Conservation (phyloP, 1,140 invertebrate species). For the Zaprionus kolodkinae region DNA sequence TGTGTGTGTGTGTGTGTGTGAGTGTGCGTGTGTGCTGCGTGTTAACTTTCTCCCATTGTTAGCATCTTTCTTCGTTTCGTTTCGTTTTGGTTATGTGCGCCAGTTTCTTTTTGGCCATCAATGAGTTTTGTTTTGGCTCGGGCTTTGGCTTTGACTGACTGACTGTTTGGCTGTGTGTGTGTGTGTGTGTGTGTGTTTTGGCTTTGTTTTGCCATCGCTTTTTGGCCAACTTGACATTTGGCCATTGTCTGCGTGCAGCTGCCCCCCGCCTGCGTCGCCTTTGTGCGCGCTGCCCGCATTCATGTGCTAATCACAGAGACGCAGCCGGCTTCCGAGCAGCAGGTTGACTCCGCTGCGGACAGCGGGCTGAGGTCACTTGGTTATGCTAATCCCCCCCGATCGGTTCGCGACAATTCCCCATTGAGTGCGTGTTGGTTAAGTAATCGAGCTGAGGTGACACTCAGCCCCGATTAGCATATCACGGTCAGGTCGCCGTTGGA, state of each 20-base stretch:
- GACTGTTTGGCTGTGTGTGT: too few relatives aligned
- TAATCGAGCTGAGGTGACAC: slow-evolving; percentile 41
- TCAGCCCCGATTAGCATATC: slow-evolving; percentile 61
- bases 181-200: slow-evolving; percentile 5
- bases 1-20: slow-evolving; percentile 11
- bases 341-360: background rate
- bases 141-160: slow-evolving; percentile 21
- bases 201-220: slow-evolving; percentile 55
- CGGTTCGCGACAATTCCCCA: slow-evolving; percentile 51
- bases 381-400: slow-evolving; percentile 45
- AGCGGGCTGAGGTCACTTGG: slow-evolving; percentile 57
- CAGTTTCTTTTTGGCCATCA: slow-evolving; percentile 48
- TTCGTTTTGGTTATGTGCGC: slow-evolving; percentile 61
- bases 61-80: slow-evolving; percentile 70
- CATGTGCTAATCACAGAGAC: slow-evolving; percentile 29
- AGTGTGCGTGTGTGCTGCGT: slow-evolving; percentile 42
- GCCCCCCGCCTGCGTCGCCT: slow-evolving; percentile 31
- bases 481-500: slow-evolving; percentile 7
- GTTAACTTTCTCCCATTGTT: slow-evolving; percentile 80
- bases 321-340: slow-evolving; percentile 29
- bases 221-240: slow-evolving; percentile 67
- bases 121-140: slow-evolving; percentile 31
- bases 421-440: slow-evolving; percentile 57
- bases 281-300: slow-evolving; percentile 26
- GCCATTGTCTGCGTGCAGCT: slow-evolving; percentile 58